A percentile compares a stretch with the other conserved stretches of the same genome.
phyloP scores from a whole-genome alignment of 2,888 invertebrate genomes.

The Leucophenga maculata region DNA sequence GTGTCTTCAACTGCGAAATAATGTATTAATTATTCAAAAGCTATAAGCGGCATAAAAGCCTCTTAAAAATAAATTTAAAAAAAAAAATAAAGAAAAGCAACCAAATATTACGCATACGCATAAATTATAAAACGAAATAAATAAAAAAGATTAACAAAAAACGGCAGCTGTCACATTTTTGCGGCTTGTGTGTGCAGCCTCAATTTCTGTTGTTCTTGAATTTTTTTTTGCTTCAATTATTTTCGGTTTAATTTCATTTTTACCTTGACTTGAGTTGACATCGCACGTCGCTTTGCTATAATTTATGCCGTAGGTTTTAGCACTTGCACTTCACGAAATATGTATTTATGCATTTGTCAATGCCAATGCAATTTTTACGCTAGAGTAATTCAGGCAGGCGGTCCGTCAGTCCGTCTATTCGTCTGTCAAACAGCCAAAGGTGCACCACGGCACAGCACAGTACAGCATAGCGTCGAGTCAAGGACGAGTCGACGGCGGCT shows the following conservation, averaged over 20 bases:
- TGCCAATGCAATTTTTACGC: constrained; percentile 4
- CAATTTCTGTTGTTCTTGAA: neutral
- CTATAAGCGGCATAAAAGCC: neutral
- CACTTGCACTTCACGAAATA: neutral
- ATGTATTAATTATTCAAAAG: constrained; percentile 10
- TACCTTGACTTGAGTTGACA: neutral
- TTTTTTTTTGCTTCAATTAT: constrained; percentile 9
- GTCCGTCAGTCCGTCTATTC: neutral
- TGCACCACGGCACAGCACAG: neutral
- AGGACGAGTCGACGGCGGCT: no score
- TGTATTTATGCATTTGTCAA: constrained; percentile 17
- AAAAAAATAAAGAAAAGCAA: neutral
- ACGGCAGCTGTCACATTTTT: neutral
- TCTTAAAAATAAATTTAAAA: constrained; percentile 1
- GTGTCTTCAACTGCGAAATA: constrained; percentile 13
- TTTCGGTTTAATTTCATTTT: neutral
- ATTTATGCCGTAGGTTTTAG: neutral
- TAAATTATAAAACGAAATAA: neutral
- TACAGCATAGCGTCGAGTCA: no score
- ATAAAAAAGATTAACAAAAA: neutral
- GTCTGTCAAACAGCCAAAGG: neutral
- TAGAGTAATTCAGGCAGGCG: neutral
- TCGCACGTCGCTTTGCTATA: neutral
- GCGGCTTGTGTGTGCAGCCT: no score
- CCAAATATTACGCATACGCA: neutral